These are phyloP conservation scores for Lacerta bilineata DNA, from an alignment of 2,797 vertebrate species.

Conservation along the genomic window DNA sequence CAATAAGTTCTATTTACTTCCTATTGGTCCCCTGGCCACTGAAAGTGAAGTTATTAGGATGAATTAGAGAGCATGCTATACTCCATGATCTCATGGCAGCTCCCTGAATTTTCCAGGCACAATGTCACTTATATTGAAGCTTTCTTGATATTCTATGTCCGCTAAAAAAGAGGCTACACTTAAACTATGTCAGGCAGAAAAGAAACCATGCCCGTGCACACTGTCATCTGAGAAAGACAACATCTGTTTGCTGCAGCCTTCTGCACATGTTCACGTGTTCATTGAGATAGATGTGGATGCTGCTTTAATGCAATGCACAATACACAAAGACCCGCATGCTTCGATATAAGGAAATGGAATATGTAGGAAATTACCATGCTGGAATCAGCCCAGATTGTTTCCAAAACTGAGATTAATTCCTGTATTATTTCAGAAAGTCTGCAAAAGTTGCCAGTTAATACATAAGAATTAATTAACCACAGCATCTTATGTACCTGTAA, in stretches of 20 bases:
- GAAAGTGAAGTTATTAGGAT: not conserved
- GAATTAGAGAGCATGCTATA: not conserved
- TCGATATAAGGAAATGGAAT: not conserved
- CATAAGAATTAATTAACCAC: not conserved
- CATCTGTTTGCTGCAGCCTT: not conserved
- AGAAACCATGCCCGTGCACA: not conserved
- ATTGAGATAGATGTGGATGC: not conserved
- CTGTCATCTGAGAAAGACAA: not conserved
- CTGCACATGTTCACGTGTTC: not conserved
- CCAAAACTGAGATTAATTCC: not conserved
- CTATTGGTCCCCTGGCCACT: not conserved
- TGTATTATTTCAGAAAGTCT: not conserved
- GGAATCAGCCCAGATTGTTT: not conserved
- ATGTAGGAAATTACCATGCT: not conserved
- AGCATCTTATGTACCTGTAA: not conserved
- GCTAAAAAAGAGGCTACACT: not conserved
- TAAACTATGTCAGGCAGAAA: not conserved
- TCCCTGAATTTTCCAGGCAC: not conserved
- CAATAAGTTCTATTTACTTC: not conserved
- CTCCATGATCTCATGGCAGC: not conserved
- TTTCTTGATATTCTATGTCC: not conserved
- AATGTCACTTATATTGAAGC: not conserved
- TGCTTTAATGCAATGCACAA: not conserved
- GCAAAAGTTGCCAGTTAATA: not conserved
- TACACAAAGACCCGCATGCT: not conserved